These are phyloP conservation scores for Drosophila nigrodunni DNA, from an alignment of 1,140 invertebrate genomes.

Conservation along the genomic window DNA sequence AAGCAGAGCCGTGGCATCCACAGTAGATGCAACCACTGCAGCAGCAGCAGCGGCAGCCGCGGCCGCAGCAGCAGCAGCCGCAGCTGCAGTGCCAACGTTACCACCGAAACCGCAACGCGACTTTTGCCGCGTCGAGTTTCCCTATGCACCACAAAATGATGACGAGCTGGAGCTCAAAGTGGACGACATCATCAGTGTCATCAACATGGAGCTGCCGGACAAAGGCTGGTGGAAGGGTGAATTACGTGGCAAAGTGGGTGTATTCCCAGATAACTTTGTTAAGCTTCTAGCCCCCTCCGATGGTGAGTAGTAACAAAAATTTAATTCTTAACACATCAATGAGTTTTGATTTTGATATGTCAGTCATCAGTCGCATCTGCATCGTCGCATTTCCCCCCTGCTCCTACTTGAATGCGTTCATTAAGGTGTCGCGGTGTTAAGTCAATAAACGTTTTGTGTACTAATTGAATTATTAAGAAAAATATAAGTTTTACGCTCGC, in stretches of 20 bases:
- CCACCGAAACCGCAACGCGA: conserved; percentile 89
- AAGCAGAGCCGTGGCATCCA: conserved; percentile 62
- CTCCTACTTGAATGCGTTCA: conserved; percentile 52
- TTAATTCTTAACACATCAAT: not conserved
- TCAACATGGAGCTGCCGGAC: conserved; percentile 95
- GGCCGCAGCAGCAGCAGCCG: conserved; percentile 14
- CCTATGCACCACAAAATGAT: conserved; percentile 95
- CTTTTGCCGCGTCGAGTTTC: conserved; percentile 93
- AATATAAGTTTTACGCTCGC: not conserved
- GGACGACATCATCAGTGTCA: conserved; percentile 94
- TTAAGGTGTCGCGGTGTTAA: conserved; percentile 43
- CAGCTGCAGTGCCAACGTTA: conserved; percentile 84
- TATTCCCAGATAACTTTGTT: conserved; percentile 99
- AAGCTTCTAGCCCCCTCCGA: conserved; percentile 86
- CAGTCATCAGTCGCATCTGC: conserved; percentile 20
- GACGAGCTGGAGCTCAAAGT: conserved; percentile 96
- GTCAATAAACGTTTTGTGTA: conserved; percentile 66
- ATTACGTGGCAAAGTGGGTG: conserved; percentile 93
- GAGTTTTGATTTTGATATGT: conserved; percentile 61
- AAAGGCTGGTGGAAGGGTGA: conserved; percentile 99
- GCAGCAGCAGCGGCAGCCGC: conserved; percentile 35
- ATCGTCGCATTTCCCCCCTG: conserved; percentile 29
- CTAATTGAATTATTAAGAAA: conserved; percentile 70
- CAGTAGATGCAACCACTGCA: conserved; percentile 20
- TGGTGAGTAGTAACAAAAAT: conserved; percentile 76